A percentile compares a stretch with the other conserved stretches of the same genome.
phyloP scores from a whole-genome alignment of 2,113 vertebrate genomes.

The Neogale vison region DNA sequence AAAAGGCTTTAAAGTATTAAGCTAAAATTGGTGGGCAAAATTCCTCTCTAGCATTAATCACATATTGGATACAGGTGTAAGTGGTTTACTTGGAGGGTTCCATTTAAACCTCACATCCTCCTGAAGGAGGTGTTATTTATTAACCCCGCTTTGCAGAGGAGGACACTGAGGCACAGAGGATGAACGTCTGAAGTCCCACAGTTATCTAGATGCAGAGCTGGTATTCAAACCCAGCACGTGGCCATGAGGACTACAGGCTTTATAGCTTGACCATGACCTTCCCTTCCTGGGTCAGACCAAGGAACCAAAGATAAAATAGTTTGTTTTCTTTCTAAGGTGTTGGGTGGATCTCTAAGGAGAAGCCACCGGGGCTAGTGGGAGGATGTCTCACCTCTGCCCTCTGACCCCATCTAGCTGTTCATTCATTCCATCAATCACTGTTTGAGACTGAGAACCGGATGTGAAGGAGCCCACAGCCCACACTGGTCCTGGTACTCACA shows the following conservation, averaged over 20 bases:
- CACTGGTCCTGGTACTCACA: background rate
- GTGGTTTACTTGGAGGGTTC: background rate
- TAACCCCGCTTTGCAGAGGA: background rate
- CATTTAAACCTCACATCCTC: background rate
- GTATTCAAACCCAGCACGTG: background rate
- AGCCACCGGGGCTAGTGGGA: background rate
- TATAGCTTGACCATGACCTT: background rate
- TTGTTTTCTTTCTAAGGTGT: background rate
- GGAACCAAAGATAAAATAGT: background rate
- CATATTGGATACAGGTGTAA: background rate
- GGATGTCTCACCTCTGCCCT: too few species aligned
- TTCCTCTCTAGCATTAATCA: background rate
- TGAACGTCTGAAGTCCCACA: background rate
- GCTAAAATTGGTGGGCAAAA: background rate
- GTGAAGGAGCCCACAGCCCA: background rate
- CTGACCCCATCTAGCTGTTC: background rate
- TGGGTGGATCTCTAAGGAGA: background rate
- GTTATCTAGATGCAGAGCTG: background rate
- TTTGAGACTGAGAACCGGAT: background rate
- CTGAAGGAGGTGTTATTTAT: rapidly evolving
- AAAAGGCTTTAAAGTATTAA: background rate
- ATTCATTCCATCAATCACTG: background rate
- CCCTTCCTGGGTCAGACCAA: background rate
- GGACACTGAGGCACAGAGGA: background rate
- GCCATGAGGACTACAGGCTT: background rate